These are phyloP conservation scores for Apotomis betuletana DNA, from an alignment of 2,888 invertebrate genomes.

Conservation along the genomic window DNA sequence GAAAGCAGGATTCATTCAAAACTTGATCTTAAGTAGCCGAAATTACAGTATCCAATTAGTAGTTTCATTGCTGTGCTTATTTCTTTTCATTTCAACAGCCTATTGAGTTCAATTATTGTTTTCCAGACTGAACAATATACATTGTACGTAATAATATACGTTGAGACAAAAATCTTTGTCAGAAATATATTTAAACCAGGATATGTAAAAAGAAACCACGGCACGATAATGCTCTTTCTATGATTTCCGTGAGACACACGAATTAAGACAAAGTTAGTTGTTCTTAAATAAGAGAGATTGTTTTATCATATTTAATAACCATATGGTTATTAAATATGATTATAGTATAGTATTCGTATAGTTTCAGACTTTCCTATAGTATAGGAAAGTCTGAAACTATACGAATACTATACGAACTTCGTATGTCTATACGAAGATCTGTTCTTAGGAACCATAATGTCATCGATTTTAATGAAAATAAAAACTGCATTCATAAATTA, in stretches of 20 bases:
- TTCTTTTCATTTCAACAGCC: neutral
- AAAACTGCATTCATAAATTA: no score
- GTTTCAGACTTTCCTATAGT: no score
- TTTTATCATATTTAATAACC: no score
- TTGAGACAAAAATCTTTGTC: neutral
- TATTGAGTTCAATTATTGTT: constrained; percentile 12
- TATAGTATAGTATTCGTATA: no score
- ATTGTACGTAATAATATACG: neutral
- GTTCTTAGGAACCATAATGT: no score
- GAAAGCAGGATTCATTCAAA: constrained; percentile 3
- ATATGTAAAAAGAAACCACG: neutral
- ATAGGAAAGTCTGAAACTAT: no score
- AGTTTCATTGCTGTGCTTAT: neutral
- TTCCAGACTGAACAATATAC: constrained; percentile 5
- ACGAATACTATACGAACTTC: no score
- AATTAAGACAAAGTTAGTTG: no score
- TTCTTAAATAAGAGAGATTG: no score
- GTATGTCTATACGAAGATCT: no score
- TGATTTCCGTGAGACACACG: neutral
- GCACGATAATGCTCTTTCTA: neutral
- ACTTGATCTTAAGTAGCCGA: neutral
- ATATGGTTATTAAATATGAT: no score
- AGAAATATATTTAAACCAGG: neutral
- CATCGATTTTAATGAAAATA: no score
- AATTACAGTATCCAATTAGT: neutral